A percentile compares a stretch with the other conserved stretches of the same genome.
phyloP scores from a whole-genome alignment of 2,888 invertebrate species.

The Caenorhabditis uteleia region DNA sequence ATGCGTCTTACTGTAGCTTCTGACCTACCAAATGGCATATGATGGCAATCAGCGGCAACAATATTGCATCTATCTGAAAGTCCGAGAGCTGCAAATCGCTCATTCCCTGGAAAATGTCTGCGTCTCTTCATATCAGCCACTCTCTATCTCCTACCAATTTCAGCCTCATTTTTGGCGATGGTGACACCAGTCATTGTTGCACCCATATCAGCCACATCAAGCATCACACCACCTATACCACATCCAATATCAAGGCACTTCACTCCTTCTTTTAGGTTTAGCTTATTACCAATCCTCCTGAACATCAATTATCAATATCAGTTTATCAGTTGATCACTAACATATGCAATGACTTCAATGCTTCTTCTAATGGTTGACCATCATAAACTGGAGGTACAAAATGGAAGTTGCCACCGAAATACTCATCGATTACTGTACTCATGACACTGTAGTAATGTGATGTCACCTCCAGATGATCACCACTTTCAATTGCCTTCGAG shows the following conservation, averaged over 20 bases:
- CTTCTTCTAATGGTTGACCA: conserved; percentile 54
- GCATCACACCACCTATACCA: conserved; percentile 63
- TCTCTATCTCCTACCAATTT: conserved; percentile 55
- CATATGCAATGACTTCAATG: conserved; percentile 48
- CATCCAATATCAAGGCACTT: conserved; percentile 67
- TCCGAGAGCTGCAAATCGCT: conserved; percentile 27
- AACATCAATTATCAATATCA: not conserved
- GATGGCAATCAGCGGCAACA: conserved; percentile 63
- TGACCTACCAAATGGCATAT: conserved; percentile 57
- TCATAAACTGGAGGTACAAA: conserved; percentile 62
- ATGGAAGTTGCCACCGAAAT: conserved; percentile 68
- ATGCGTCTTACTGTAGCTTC: not conserved
- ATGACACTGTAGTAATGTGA: conserved; percentile 68
- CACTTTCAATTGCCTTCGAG: conserved; percentile 53
- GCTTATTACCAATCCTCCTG: conserved; percentile 52
- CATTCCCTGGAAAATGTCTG: no score
- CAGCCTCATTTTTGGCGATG: conserved; percentile 64
- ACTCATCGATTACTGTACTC: conserved; percentile 68
- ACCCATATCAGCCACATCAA: conserved; percentile 56
- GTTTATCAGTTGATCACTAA: conserved; percentile 4
- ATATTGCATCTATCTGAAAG: conserved; percentile 50
- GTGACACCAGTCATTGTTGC: conserved; percentile 66
- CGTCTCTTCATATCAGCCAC: no score
- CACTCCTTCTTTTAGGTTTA: conserved; percentile 42
- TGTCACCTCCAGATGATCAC: conserved; percentile 60